Conservation (phyloP, 2,888 invertebrate species). For the Nemapogon koenigi region DNA sequence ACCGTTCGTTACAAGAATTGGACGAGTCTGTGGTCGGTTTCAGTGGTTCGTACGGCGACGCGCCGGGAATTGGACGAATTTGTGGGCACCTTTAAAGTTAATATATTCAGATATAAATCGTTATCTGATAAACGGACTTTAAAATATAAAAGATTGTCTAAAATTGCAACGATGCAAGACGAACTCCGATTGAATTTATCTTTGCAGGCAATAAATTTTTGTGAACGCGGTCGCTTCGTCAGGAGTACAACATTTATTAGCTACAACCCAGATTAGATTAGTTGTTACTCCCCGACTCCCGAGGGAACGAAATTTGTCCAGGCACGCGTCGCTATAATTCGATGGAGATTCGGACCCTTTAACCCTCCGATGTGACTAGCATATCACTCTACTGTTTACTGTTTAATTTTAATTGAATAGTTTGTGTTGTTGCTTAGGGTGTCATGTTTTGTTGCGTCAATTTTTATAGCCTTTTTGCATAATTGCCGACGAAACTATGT, state of each 20-base stretch:
- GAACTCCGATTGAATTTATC: constrained; percentile 59
- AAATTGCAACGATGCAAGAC: background rate
- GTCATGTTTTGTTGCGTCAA: constrained; percentile 26
- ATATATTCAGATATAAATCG: too few species aligned
- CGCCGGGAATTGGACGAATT: too few species aligned
- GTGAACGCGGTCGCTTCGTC: constrained; percentile 36
- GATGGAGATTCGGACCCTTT: constrained; percentile 34
- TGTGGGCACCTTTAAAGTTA: too few species aligned
- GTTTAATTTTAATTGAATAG: constrained; percentile 64
- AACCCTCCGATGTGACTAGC: constrained; percentile 45
- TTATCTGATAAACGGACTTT: too few species aligned
- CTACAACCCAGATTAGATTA: constrained; percentile 63
- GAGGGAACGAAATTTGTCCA: constrained; percentile 54
- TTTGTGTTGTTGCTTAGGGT: constrained; percentile 20
- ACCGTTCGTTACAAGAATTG: too few species aligned
- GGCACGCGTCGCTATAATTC: constrained; percentile 61
- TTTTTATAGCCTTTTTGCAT: constrained; percentile 56
- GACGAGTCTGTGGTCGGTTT: too few species aligned
- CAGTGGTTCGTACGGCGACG: too few species aligned
- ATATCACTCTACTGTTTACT: constrained; percentile 38
- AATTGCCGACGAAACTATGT: constrained; percentile 47
- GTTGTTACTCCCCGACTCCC: constrained; percentile 50
- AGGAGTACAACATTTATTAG: constrained; percentile 61
- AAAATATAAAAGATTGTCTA: background rate
- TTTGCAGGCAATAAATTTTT: constrained; percentile 63